Percentiles rank a stretch among this genome's conserved stretches.
These are phyloP conservation scores for Polymixis lichenea DNA, from an alignment of 2,888 invertebrate species.

Conservation along the genomic window DNA sequence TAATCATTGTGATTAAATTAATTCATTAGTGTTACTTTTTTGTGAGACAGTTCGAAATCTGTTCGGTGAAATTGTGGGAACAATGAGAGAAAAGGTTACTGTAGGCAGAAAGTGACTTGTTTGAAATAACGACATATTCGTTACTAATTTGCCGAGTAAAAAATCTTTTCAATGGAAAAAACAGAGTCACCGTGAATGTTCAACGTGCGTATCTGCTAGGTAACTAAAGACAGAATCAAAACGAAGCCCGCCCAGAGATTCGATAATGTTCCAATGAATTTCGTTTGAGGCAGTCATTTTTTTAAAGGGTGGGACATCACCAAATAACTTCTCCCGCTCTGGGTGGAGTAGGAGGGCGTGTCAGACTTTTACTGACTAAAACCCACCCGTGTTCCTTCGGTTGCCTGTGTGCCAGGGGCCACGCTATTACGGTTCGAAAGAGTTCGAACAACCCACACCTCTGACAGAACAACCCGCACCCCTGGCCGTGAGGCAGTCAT, in stretches of 20 bases:
- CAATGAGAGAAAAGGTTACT: constrained; percentile 24
- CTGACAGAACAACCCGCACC: too few relatives aligned
- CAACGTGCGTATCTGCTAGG: neutral
- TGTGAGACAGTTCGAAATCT: constrained; percentile 19
- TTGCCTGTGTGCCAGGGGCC: too few relatives aligned
- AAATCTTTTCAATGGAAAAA: too few relatives aligned
- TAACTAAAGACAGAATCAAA: neutral
- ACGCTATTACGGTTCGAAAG: too few relatives aligned
- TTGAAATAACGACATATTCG: constrained; percentile 16
- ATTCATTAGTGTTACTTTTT: constrained; percentile 45
- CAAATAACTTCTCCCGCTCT: too few relatives aligned
- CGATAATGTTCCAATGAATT: neutral
- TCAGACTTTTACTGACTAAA: too few relatives aligned
- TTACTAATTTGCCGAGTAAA: neutral
- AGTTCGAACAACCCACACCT: too few relatives aligned
- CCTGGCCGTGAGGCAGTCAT: neutral
- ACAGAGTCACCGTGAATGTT: too few relatives aligned
- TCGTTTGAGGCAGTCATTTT: neutral
- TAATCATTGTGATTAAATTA: constrained; percentile 56
- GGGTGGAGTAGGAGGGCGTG: too few relatives aligned
- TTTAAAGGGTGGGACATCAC: too few relatives aligned
- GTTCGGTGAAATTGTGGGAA: constrained; percentile 63
- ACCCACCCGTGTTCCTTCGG: too few relatives aligned
- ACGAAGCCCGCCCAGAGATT: neutral
- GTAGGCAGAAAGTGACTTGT: constrained; percentile 35